A percentile compares a stretch with the other conserved stretches of the same genome.
phyloP scores from a whole-genome alignment of 2,888 invertebrate genomes.

The Smittia aterrima region DNA sequence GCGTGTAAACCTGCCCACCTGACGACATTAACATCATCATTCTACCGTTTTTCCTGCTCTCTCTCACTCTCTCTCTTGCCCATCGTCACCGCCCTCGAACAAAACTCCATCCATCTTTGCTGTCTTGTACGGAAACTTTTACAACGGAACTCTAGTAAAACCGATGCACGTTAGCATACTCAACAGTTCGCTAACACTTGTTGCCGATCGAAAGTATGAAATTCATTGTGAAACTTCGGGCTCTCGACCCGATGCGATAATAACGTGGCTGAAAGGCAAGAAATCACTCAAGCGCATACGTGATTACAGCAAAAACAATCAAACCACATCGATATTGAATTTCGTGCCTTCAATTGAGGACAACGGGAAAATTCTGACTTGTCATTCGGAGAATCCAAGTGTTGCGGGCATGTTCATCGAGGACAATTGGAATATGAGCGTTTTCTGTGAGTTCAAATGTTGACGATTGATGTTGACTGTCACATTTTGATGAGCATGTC shows the following conservation, averaged over 20 bases:
- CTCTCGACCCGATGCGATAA: constrained; percentile 58
- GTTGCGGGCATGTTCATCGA: constrained; percentile 72
- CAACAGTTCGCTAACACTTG: constrained; percentile 52
- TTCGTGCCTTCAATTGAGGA: constrained; percentile 78
- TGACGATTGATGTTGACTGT: not conserved
- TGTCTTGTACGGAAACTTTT: too few species aligned
- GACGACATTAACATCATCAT: constrained; percentile 3
- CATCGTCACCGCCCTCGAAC: not conserved
- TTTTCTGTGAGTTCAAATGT: constrained; percentile 70
- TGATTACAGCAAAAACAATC: constrained; percentile 70
- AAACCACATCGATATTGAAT: constrained; percentile 73
- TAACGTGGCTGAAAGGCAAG: constrained; percentile 60
- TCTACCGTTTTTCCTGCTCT: not conserved
- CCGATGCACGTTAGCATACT: constrained; percentile 56
- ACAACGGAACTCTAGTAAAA: constrained; percentile 51
- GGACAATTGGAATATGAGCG: constrained; percentile 74
- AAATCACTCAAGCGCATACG: constrained; percentile 52
- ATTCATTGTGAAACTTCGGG: constrained; percentile 57
- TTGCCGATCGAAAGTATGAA: constrained; percentile 56
- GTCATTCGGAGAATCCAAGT: constrained; percentile 80
- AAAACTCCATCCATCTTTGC: too few species aligned
- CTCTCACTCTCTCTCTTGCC: not conserved
- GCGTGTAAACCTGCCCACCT: not conserved
- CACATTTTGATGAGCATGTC: not conserved
- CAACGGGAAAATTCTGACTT: constrained; percentile 74